Evolutionary conservation across 2,113 vertebrate genomes (phyloP).

Genomic region (Arenaria interpres): DNA sequence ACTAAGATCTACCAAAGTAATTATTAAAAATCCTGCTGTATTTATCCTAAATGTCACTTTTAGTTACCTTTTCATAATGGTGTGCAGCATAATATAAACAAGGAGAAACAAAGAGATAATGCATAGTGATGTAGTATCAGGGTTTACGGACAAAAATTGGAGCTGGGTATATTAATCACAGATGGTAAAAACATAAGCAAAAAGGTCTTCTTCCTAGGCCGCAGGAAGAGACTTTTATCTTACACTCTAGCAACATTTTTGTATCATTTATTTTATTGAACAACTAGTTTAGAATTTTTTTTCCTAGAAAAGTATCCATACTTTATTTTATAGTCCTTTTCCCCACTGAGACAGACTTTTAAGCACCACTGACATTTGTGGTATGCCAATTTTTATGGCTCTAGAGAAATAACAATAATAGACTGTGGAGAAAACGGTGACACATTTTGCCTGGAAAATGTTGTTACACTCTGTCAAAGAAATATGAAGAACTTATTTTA

Average conservation of each 20-base stretch:
- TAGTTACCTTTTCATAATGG: neutral
- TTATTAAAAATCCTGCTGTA: neutral
- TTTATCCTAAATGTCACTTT: neutral
- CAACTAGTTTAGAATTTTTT: neutral
- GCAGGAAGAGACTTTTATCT: neutral
- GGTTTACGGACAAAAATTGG: neutral
- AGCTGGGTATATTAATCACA: neutral
- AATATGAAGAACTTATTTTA: constrained; percentile 10
- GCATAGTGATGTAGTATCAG: neutral
- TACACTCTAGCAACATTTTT: neutral
- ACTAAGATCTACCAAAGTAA: neutral
- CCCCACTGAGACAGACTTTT: neutral
- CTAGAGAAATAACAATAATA: constrained; percentile 6
- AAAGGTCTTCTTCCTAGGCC: neutral
- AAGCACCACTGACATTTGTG: neutral
- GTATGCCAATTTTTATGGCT: neutral
- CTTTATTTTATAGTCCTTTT: neutral
- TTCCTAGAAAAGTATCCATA: neutral
- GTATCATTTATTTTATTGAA: neutral
- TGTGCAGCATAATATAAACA: neutral
- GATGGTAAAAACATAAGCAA: neutral
- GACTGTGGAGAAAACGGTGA: neutral
- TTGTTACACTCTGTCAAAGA: neutral
- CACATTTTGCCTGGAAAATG: constrained; percentile 15
- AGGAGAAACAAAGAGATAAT: neutral